Evolutionary conservation across 2,797 vertebrate species (phyloP), one percentile per base, ranked within the genome.

Genomic region (Arctocebus calabarensis): DNA sequence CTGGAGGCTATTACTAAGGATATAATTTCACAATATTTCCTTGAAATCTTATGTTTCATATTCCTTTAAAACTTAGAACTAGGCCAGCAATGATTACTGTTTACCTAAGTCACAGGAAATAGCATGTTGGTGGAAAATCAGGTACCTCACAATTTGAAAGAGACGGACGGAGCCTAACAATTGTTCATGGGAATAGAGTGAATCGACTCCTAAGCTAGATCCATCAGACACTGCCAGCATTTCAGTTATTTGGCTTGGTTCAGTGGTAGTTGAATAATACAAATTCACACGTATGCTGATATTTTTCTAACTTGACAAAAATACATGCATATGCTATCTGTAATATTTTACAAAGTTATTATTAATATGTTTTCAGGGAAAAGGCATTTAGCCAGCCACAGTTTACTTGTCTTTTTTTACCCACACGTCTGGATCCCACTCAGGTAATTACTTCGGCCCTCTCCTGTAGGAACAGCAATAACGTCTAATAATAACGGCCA

Each of bases 21-120:
- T 70, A 57, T 77, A 45, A 78, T 95, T 94, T 92, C 40, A 74
- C 40, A 55, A 7, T 82, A 64, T 93, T 94, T 83, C n/a, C 5
- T 93, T 95, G 22, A 52, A 3, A 6, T 81, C 57, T 74, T 59
- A 79, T 40, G 25, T 73, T 94, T 90, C 10, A 32, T 82, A 52
- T 74, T 52, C 40, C 0, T 57, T 78, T 71, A 84, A 59, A 73
- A n/a, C 7, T 61, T 85, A 73, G 9, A 82, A 77, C 37, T 85
- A 9, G 59, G 43, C n/a, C 40, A 86, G 6, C 34, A 94, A 78
- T 61, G 27, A 71, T 48, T 20, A 16, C 14, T 83, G 0, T 90
- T 95, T 92, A 85, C 2, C 4, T 64, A 68, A 82, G 32, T 86
- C 17, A 79, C 32, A 89, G 83, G 20, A 71, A 95, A 88, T 27